Percentiles rank a stretch among this genome's conserved stretches.
Evolutionary conservation across 1,140 invertebrate genomes (phyloP).

Genomic region (Apis laboriosa): DNA sequence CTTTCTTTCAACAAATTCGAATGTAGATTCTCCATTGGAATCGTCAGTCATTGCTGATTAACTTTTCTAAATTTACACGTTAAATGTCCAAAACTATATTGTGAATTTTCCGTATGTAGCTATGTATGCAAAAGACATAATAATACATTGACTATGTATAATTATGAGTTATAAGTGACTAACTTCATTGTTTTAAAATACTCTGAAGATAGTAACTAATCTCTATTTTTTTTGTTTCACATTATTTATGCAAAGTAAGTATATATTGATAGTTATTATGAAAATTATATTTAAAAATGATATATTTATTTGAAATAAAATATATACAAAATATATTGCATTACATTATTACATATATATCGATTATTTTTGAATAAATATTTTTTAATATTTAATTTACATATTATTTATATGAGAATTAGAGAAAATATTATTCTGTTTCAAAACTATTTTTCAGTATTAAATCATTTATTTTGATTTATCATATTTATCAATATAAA

Average conservation of each 20-base stretch:
- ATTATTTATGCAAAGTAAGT: not conserved
- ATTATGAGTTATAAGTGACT: not conserved
- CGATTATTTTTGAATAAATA: not conserved
- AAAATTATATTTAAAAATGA: not conserved
- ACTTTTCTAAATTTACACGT: conserved; percentile 37
- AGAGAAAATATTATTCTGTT: not conserved
- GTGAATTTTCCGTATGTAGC: conserved; percentile 40
- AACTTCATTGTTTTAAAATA: conserved; percentile 13
- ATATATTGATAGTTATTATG: not conserved
- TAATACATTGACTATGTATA: conserved; percentile 6
- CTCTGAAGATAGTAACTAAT: conserved; percentile 15
- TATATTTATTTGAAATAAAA: not conserved
- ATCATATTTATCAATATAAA: conserved; percentile 13
- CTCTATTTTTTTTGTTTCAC: not conserved
- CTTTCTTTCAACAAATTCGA: conserved; percentile 81
- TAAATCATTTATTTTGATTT: conserved; percentile 6
- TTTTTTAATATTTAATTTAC: not conserved
- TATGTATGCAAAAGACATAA: conserved; percentile 33
- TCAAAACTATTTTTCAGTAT: conserved; percentile 7
- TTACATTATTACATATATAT: not conserved
- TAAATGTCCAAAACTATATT: conserved; percentile 37
- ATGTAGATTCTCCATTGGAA: conserved; percentile 81
- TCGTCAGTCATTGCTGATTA: conserved; percentile 76
- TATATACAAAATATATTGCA: not conserved
- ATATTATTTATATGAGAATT: too few relatives aligned